Base-by-base conservation (phyloP, 1,140 invertebrate genomes). In the Schlechtendalia chinensis region DNA sequence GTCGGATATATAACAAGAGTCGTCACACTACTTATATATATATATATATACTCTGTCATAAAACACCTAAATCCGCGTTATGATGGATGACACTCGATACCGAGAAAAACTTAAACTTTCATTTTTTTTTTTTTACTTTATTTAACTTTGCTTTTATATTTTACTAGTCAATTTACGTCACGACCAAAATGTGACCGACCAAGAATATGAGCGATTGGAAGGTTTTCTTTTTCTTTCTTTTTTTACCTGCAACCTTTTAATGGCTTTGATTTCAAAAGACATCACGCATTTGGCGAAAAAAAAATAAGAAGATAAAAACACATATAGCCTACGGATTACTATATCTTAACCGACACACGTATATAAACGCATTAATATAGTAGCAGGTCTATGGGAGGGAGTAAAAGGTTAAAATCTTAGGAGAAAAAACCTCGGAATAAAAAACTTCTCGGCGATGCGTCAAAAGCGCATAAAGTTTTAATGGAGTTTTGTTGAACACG, bases 391-490 rank as follows among this genome's bases (percentile, higher is more conserved):
- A 50, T 50, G 14, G 47, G 14, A 50, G 47, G 12, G 14, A 50
- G 10, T 50, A 6, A 50, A 19, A 32, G 61, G 61, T 63, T 45
- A 67, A 67, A 39, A 45, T 67, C 12, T n/a, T 24, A 5, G 17
- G 12, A 54, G 53, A 54, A 29, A 1, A 69, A 19, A 39, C 8
- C 32, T 39, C 32, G 8, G 32, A 27, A 24, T 4, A 47, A 29
- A 72, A 72, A 72, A 71, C 45, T 71, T 32, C 8, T 67, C 10
- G 65, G 2, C 50, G 27, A 5, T 22, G 65, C 45, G 24, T 69
- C 65, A 50, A 69, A 69, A 39, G 29, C 24, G 17, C 8, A 32
- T 29, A 72, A 53, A 54, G 47, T 72, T 72, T 72, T 72, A 72
- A 54, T 71, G 47, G 67, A 50, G 47, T 54, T 72, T 53, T 54